phyloP scores from a whole-genome alignment of 2,888 invertebrate genomes.

The Leucoma salicis region DNA sequence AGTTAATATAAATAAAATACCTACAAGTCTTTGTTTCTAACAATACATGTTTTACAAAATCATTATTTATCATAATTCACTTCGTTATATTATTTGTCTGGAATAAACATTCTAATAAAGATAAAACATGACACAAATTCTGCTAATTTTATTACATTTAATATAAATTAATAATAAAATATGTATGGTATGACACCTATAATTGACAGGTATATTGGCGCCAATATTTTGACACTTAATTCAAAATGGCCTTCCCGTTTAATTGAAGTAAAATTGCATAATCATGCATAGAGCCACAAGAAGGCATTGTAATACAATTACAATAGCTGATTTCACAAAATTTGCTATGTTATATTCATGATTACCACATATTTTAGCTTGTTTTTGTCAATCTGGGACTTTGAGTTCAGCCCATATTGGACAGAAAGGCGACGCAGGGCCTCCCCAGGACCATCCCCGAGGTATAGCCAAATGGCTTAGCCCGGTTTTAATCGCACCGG shows the following conservation, averaged over 20 bases:
- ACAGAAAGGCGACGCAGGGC: conserved; percentile 87
- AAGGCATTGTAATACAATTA: conserved; percentile 47
- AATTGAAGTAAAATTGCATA: conserved; percentile 41
- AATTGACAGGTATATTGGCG: conserved; percentile 39
- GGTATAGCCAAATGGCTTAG: conserved; percentile 90
- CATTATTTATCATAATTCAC: no score
- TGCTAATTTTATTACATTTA: conserved; percentile 4
- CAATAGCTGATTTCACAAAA: conserved; percentile 35
- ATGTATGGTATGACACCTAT: conserved; percentile 13
- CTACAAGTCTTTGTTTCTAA: no score
- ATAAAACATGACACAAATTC: conserved; percentile 13
- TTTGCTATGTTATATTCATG: conserved; percentile 33
- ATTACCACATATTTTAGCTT: conserved; percentile 17
- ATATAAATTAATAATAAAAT: conserved; percentile 18
- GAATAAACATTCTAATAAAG: conserved; percentile 5
- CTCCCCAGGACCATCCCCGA: conserved; percentile 92
- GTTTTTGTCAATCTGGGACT: conserved; percentile 67
- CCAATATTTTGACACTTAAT: conserved; percentile 32
- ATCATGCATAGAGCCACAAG: conserved; percentile 37
- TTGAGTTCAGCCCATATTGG: conserved; percentile 89
- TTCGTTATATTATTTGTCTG: no score
- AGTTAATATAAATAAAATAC: no score
- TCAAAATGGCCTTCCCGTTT: conserved; percentile 43
- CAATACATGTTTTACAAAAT: no score
- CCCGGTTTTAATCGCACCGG: conserved; percentile 86